Percentiles rank a stretch among this genome's conserved stretches.
Conservation (phyloP, 1,140 invertebrate species). For the Whitmania pigra region DNA sequence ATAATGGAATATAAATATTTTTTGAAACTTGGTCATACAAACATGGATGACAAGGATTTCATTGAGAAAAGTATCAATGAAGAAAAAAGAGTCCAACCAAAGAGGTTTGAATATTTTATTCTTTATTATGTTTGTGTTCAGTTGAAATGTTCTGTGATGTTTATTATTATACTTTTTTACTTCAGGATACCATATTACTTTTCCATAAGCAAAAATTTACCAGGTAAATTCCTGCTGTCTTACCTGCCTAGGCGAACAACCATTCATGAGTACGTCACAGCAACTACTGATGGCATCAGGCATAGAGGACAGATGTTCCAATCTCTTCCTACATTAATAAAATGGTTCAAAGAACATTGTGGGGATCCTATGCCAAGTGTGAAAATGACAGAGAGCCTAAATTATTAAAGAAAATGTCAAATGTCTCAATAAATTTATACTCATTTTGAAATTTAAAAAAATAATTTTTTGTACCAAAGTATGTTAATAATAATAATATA, state of each 20-base stretch:
- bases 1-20: constrained; percentile 83
- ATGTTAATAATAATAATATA: no score
- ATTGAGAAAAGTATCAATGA: constrained; percentile 66
- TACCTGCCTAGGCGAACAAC: constrained; percentile 73
- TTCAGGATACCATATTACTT: constrained; percentile 42
- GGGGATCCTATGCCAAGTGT: constrained; percentile 63
- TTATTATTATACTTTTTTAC: constrained; percentile 11
- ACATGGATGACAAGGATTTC: constrained; percentile 49
- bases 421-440: no score
- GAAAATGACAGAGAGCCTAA: not conserved
- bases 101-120: constrained; percentile 29
- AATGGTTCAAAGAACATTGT: constrained; percentile 98
- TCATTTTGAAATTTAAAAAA: no score
- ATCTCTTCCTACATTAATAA: constrained; percentile 65
- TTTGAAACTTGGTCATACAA: constrained; percentile 54
- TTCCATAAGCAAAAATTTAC: constrained; percentile 54
- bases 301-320: constrained; percentile 79
- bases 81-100: constrained; percentile 36
- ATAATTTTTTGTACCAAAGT: no score
- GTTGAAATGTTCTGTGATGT: no score
- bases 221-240: constrained; percentile 85
- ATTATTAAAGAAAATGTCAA: no score
- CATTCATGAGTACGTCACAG: constrained; percentile 78
- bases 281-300: constrained; percentile 79
- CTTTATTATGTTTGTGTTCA: no score